These are phyloP conservation scores for Pluvialis apricaria DNA, from an alignment of 2,113 vertebrate species.

Conservation along the genomic window DNA sequence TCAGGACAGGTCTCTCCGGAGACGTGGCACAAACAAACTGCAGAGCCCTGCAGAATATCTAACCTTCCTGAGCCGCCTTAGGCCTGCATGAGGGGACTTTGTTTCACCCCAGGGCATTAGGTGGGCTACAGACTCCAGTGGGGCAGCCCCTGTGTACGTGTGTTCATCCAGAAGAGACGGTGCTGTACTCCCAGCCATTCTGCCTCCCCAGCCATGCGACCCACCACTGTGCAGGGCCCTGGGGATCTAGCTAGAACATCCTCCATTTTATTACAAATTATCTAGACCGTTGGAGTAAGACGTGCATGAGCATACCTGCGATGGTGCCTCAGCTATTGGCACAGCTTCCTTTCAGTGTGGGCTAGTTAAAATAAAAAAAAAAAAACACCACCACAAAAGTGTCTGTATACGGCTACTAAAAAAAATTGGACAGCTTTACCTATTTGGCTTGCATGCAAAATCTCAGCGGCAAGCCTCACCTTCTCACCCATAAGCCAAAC, in stretches of 20 bases:
- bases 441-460: neutral
- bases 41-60: neutral
- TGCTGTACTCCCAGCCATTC: neutral
- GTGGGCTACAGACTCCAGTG: neutral
- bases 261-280: neutral
- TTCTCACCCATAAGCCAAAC: neutral
- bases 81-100: neutral
- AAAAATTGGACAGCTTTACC: neutral
- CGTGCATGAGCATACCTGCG: neutral
- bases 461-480: neutral
- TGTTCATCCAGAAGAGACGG: no score
- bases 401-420: neutral
- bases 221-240: no score
- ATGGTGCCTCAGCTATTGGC: neutral
- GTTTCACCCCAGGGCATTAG: neutral
- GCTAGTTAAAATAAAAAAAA: neutral
- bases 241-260: neutral
- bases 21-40: neutral
- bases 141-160: rapidly evolving
- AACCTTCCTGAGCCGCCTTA: neutral
- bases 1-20: neutral
- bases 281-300: neutral
- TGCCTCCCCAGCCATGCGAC: no score
- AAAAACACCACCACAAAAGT: neutral
- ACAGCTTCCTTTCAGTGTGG: neutral